These are phyloP conservation scores for Eilema griseolum DNA, from an alignment of 2,888 invertebrate genomes.

Conservation along the genomic window DNA sequence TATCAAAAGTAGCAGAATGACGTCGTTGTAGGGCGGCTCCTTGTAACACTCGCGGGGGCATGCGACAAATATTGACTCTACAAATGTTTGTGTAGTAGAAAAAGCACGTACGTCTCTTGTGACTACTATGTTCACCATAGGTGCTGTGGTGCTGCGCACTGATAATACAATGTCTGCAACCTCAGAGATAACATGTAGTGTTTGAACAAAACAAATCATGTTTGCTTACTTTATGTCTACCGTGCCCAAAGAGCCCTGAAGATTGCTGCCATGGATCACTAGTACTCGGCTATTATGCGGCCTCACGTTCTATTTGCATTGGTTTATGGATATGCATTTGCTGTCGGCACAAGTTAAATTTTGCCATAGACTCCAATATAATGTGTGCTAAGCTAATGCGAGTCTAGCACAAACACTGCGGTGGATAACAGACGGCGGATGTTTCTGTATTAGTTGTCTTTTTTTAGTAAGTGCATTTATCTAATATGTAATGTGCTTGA, in stretches of 20 bases:
- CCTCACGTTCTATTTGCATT: conserved; percentile 81
- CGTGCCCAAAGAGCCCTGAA: conserved; percentile 45
- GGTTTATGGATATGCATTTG: conserved; percentile 61
- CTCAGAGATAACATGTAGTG: conserved; percentile 73
- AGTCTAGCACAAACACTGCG: conserved; percentile 20
- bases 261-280: conserved; percentile 72
- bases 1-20: conserved; percentile 55
- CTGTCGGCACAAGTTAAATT: conserved; percentile 42
- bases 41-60: conserved; percentile 72
- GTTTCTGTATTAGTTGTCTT: conserved; percentile 23
- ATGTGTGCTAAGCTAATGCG: conserved; percentile 30
- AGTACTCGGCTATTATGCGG: conserved; percentile 66
- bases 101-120: conserved; percentile 74
- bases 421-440: not conserved
- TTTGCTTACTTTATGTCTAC: conserved; percentile 75
- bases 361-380: conserved; percentile 32
- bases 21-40: conserved; percentile 60
- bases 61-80: conserved; percentile 80
- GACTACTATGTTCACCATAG: conserved; percentile 71
- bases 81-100: conserved; percentile 78
- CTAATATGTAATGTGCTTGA: not conserved
- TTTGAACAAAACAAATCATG: conserved; percentile 81
- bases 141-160: conserved; percentile 65
- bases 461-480: conserved; percentile 9
- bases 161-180: conserved; percentile 69